A percentile compares a stretch with the other conserved stretches of the same genome.
Evolutionary conservation across 1,140 invertebrate genomes (phyloP).

Genomic region (Diabrotica undecimpunctata): DNA sequence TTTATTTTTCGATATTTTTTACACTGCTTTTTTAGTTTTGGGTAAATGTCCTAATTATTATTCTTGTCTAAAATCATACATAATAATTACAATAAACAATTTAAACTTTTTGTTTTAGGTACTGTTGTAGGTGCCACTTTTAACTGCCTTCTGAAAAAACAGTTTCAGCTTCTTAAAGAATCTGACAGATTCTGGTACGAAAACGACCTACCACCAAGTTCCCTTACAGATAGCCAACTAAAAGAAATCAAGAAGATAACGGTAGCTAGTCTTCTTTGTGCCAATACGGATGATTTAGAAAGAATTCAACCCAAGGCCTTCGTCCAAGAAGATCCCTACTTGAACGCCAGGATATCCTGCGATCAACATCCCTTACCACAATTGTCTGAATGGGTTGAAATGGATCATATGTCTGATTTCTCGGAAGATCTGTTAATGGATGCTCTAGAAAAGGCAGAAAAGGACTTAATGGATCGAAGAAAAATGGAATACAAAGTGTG

Average conservation of each 20-base stretch:
- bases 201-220: conserved; percentile 88
- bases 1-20: too few relatives aligned
- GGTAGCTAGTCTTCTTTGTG: conserved; percentile 79
- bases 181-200: conserved; percentile 95
- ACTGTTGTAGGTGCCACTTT: conserved; percentile 83
- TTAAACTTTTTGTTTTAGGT: neutral
- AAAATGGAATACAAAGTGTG: conserved; percentile 75
- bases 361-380: conserved; percentile 64
- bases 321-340: conserved; percentile 79
- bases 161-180: conserved; percentile 74
- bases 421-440: conserved; percentile 57
- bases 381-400: conserved; percentile 61
- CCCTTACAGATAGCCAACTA: conserved; percentile 77
- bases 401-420: conserved; percentile 49
- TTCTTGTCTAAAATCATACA: neutral
- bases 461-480: conserved; percentile 66
- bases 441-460: conserved; percentile 70
- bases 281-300: conserved; percentile 65
- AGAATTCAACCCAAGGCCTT: conserved; percentile 81
- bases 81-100: neutral
- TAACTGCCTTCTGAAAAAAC: conserved; percentile 75
- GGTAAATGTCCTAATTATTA: too few relatives aligned
- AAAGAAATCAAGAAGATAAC: conserved; percentile 80
- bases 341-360: conserved; percentile 80
- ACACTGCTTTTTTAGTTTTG: too few relatives aligned